Base-by-base conservation (phyloP, 2,113 vertebrate genomes). In the Mustela lutreola region DNA sequence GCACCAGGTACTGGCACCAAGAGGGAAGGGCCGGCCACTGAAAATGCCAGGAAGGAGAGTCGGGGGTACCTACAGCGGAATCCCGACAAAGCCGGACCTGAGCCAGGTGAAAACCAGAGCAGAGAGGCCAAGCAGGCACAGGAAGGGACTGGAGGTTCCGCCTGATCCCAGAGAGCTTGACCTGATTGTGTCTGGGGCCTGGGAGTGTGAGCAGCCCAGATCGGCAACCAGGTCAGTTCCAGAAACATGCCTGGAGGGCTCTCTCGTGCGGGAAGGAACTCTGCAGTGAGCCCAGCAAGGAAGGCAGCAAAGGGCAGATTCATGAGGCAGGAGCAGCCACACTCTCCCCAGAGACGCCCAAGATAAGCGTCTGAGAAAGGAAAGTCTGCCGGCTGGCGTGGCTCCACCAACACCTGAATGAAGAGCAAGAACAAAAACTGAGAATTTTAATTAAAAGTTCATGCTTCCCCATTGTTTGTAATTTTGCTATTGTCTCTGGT, bases 361-460 rank as follows among this genome's bases (percentile, higher is more conserved):
- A 67, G 60, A 11, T 53, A 62, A 78, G 53, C 4, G 8, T 76
- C 76, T 58, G 58, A 48, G 62, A 39, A 79, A 71, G 75, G 48
- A 84, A 63, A 81, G 53, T 45, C 2, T 5, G 18, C 48, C 11
- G 26, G 81, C 73, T 62, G 56, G 31, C 75, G 60, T 33, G 3
- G 50, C 48, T 28, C 42, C 91, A 48, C 88, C 75, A 24, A 86
- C 6, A n/a, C 79, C 76, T 80, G 73, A 88, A 93, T 92, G 79
- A 91, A 95, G 56, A 70, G 79, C 56, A 24, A 81, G 58, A 73
- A 73, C 71, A 93, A 85, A 96, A 82, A 7, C 2, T 7, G 15
- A 84, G 81, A 78, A 90, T 93, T 82, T 94, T 65, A 86, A 94
- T 91, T 67, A 89, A 36, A 84, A 94, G 31, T 86, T 95, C n/a